Evolutionary conservation across 2,797 vertebrate species (phyloP), one percentile per base, ranked within the genome.

Genomic region (Takifugu ocellatus): DNA sequence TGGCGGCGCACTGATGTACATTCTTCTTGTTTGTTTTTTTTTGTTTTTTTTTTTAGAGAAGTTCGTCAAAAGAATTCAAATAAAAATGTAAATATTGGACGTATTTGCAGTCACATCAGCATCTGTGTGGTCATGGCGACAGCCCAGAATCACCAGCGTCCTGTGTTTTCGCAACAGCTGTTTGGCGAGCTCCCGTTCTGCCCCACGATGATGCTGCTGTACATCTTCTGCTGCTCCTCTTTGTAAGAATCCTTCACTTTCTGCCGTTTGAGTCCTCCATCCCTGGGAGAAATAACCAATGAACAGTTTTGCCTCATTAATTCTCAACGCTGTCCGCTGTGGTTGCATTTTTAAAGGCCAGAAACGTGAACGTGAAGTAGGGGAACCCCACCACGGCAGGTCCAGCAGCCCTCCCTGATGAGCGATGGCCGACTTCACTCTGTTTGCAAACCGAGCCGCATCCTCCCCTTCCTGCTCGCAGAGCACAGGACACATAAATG

Each of bases 141-240:
- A n/a, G 12, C 4, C 42, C 54, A 56, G 44, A 16, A 3, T 10
- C 5, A 10, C 17, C 44, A 16, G 17, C 11, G 3, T 70, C 31
- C 1, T 9, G 26, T 2, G 54, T 1, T 10, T 1, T 49, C 15
- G 5, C 11, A 31, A 29, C 24, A 1, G 0, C 11, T 2, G 12
- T 25, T 8, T 1, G 39, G 21, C 2, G 39, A 25, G 21, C 5
- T 25, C 66, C 39, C 39, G 8, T 89, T 82, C 2, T 82, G 88
- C 63, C 91, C 90, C 10, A 89, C 87, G 0, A 98, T 88, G 89
- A 95, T 94, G 79, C 88, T 94, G 92, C 97, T 98, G 84, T 98
- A 99, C 77, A 91, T 93, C 78, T 94, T 98, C 92, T 99, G 97
- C 57, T 99, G 95, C 33, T 95, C 92, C 70, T 97, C 92, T 80